Evolutionary conservation across 2,888 invertebrate species (phyloP), one percentile per base, ranked within the genome.

Genomic region (Melangyna quadrimaculata): DNA sequence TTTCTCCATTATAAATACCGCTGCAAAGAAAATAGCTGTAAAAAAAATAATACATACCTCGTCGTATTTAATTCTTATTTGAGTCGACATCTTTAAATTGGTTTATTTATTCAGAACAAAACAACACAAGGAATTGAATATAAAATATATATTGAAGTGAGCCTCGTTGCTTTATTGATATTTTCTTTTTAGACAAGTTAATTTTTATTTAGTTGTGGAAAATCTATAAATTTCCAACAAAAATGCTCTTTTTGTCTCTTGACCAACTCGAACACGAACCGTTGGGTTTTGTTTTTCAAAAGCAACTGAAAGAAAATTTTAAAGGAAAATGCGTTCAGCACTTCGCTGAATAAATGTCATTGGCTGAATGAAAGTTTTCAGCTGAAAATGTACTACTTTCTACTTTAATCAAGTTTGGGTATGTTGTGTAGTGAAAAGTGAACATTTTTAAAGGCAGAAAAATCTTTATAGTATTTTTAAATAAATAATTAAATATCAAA

Each of bases 251-350:
- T 89, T 87, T 88, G 8, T 40, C 43, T n/a, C n/a, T 61, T 40
- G 0, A 5, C 27, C 63, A 63, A 63, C 88, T 86, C 51, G 14
- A 83, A 72, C 79, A 77, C 88, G 80, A 89, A 77, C 88, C 88
- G 89, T 88, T 89, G 89, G 88, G 87, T 88, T 88, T 90, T 89
- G 81, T 88, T 88, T 91, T 91, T 90, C 69, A 91, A 91, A 87
- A 87, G 88, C 84, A 87, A 87, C 86, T 87, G 90, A 89, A 87
- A 57, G 88, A 74, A 73, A 70, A 72, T 70, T 82, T 61, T 43
- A 53, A 43, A 70, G 40, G 63, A 84, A 81, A 87, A 87, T 82
- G 75, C 81, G 59, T 48, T 82, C 87, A 78, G 82, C 67, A 77
- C 59, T 86, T 29, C 63, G 87, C 87, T 87, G 87, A 87, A 84